Conservation (phyloP, 2,888 invertebrate species). For the Prosapia bicincta region DNA sequence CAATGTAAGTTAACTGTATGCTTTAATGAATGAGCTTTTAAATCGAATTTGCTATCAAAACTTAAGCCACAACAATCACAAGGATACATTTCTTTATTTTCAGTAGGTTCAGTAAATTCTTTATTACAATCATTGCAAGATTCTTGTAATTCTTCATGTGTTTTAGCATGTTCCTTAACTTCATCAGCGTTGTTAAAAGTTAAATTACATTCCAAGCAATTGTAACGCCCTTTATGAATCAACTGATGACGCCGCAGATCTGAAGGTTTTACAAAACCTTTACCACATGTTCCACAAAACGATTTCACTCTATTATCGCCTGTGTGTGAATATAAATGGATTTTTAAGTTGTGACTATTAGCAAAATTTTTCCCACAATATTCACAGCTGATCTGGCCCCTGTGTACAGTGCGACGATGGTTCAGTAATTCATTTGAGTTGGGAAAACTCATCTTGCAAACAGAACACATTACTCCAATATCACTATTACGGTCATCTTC, state of each 20-base stretch:
- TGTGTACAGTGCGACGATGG: slow-evolving; percentile 21
- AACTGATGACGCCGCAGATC: slow-evolving; percentile 35
- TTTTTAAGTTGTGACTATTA: slow-evolving; percentile 35
- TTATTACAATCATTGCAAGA: slow-evolving; percentile 14
- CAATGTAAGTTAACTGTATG: slow-evolving; percentile 33
- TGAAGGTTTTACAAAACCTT: slow-evolving; percentile 36
- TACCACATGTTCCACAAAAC: slow-evolving; percentile 34
- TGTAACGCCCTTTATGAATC: slow-evolving; percentile 31
- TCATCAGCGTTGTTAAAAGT: slow-evolving; percentile 30
- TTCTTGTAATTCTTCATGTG: slow-evolving; percentile 16
- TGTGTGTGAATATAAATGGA: slow-evolving; percentile 33
- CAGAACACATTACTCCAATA: slow-evolving; percentile 17
- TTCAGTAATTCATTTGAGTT: slow-evolving; percentile 26
- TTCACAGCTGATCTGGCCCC: slow-evolving; percentile 27
- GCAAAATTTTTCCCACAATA: slow-evolving; percentile 35
- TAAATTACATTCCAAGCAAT: slow-evolving; percentile 34
- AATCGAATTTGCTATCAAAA: slow-evolving; percentile 34
- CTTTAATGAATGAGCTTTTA: slow-evolving; percentile 35
- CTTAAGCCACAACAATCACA: slow-evolving; percentile 33
- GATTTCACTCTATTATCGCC: slow-evolving; percentile 30
- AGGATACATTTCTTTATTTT: slow-evolving; percentile 28
- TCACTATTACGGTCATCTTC: slow-evolving; percentile 12
- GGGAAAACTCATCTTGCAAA: slow-evolving; percentile 18
- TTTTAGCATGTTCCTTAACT: slow-evolving; percentile 32
- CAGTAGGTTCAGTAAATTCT: neutral